Evolutionary conservation across 1,140 invertebrate genomes (phyloP), one percentile per base, ranked within the genome.

Genomic region (Nebria ingens): DNA sequence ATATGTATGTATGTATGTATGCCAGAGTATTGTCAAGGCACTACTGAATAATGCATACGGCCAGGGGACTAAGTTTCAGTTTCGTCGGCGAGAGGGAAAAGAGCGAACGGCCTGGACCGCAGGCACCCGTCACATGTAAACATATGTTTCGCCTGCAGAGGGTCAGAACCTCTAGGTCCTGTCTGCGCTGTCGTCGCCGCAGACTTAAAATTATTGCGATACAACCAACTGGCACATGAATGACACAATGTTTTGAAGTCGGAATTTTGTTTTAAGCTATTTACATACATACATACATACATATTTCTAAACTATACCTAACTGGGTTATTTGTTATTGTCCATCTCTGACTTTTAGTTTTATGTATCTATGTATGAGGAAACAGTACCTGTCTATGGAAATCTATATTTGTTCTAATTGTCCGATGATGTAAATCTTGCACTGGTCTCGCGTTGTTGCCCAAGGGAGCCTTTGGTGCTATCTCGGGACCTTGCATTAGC

Each of bases 401-500:
- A 77, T 97, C 93, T 68, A 98, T 97, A 70, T 98, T 98, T 56
- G 95, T 98, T 65, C 95, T 80, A 59, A 98, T 83, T 38, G 92
- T 91, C 65, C 95, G 83, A 68, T 93, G 87, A 73, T 97, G 85
- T 56, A 96, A 78, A 52, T 83, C 83, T 75, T 95, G 91, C 20
- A 91, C 76, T 13, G 93, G 93, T 56, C 95, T 80, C 55, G 89
- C 91, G 76, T 97, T 97, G 79, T 95, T 94, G 53, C 89, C 90
- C 70, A 97, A 81, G 6, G 89, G 89, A 20, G 90, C 89, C 68
- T 93, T 94, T 17, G 91, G 88, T 45, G 83, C 82, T 63, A 81
- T 79, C 66, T 83, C 77, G 3, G 91, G 84, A 45, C 90, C 90
- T 72, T 93, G 91, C 83, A 90, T 90, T 68, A 94, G 75, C 70